Evolutionary conservation across 2,888 invertebrate species (phyloP).

Genomic region (Trichogramma dendrolimi): DNA sequence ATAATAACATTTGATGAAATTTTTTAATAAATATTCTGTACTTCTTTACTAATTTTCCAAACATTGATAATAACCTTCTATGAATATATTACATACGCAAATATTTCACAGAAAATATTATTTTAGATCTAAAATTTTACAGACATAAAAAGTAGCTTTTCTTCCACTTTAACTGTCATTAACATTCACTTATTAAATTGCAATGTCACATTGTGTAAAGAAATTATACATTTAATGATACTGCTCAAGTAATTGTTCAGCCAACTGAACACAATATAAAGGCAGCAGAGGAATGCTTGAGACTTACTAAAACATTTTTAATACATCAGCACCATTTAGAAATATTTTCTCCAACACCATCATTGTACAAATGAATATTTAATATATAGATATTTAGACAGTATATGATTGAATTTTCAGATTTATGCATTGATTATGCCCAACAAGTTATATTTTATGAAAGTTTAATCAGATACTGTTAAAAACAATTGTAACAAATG

Average conservation of each 20-base stretch:
- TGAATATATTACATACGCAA: conserved; percentile 26
- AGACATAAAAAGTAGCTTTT: conserved; percentile 23
- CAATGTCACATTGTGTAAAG: conserved; percentile 16
- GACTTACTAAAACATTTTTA: conserved; percentile 28
- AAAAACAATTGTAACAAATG: too few species aligned
- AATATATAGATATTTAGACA: too few species aligned
- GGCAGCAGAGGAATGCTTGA: conserved; percentile 47
- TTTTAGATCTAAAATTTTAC: conserved; percentile 21
- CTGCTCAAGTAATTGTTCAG: conserved; percentile 21
- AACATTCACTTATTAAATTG: conserved; percentile 18
- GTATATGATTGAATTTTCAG: too few species aligned
- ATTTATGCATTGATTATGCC: too few species aligned
- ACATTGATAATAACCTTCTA: conserved; percentile 21
- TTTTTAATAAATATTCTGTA: conserved; percentile 28
- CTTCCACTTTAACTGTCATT: conserved; percentile 16
- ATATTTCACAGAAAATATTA: conserved; percentile 28
- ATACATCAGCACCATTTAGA: conserved; percentile 19
- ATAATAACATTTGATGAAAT: conserved; percentile 22
- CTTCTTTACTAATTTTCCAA: conserved; percentile 21
- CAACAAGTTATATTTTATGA: too few species aligned
- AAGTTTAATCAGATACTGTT: too few species aligned
- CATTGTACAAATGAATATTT: conserved; percentile 11
- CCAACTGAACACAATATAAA: conserved; percentile 32
- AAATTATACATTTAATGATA: conserved; percentile 22
- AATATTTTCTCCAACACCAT: conserved; percentile 19